Evolutionary conservation across 2,888 invertebrate species (phyloP).

Genomic region (Tetragonisca angustula): DNA sequence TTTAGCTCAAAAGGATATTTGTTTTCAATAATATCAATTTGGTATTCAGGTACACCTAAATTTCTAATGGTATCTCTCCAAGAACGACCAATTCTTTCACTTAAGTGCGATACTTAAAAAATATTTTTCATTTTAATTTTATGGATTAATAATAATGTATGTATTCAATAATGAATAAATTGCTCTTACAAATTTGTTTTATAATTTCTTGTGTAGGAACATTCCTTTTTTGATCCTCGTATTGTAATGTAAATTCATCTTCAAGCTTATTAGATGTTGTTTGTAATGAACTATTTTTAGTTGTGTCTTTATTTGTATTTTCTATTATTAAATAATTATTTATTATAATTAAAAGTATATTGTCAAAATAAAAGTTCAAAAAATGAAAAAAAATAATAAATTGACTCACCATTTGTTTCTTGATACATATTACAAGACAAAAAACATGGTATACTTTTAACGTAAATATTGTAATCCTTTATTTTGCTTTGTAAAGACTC

Average conservation of each 20-base stretch:
- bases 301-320: neutral
- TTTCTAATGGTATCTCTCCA: conserved; percentile 79
- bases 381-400: neutral
- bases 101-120: conserved; percentile 72
- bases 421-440: conserved; percentile 64
- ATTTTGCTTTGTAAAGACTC: conserved; percentile 61
- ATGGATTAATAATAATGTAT: neutral
- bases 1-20: conserved; percentile 66
- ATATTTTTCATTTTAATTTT: conserved; percentile 19
- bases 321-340: neutral
- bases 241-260: neutral
- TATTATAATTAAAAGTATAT: neutral
- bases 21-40: conserved; percentile 75
- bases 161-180: neutral
- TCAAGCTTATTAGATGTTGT: neutral
- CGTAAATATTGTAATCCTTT: conserved; percentile 65
- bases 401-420: conserved; percentile 63
- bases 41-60: conserved; percentile 74
- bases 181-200: conserved; percentile 54
- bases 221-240: neutral
- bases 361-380: neutral
- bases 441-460: conserved; percentile 16
- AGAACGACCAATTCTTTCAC: conserved; percentile 74
- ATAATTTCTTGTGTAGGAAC: conserved; percentile 6
- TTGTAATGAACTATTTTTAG: neutral